Conservation (phyloP, 2,797 vertebrate species). For the Sebastes diaconus region DNA sequence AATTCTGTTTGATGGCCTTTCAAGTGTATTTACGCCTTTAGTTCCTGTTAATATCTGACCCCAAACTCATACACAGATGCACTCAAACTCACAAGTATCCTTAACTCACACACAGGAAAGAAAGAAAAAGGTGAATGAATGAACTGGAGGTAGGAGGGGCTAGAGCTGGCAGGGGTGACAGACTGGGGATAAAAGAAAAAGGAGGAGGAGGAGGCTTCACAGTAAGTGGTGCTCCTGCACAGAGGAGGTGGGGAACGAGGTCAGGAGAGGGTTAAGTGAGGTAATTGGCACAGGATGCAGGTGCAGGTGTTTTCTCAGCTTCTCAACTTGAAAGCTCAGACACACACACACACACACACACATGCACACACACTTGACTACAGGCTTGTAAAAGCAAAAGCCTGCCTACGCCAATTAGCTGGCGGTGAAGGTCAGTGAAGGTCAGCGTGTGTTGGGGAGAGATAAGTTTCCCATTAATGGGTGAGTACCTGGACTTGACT, state of each 20-base stretch:
- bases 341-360: neutral
- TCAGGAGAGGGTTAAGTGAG: slow-evolving; percentile 60
- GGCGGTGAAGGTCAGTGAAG: slow-evolving; percentile 71
- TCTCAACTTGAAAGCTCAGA: slow-evolving; percentile 51
- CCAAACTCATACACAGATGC: neutral
- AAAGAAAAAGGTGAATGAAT: slow-evolving; percentile 6
- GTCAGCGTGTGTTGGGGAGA: slow-evolving; percentile 69
- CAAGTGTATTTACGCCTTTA: neutral
- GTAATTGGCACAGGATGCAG: slow-evolving; percentile 69
- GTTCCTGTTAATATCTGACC: neutral
- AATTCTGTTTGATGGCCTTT: neutral
- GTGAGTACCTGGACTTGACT: slow-evolving; percentile 57
- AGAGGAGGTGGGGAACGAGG: slow-evolving; percentile 32
- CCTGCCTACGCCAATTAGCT: slow-evolving; percentile 74
- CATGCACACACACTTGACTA: slow-evolving; percentile 26
- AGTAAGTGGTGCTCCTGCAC: slow-evolving; percentile 44
- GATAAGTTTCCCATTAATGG: slow-evolving; percentile 78
- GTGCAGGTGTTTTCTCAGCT: slow-evolving; percentile 61
- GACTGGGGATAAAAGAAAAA: slow-evolving; percentile 28
- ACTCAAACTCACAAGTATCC: slow-evolving; percentile 20
- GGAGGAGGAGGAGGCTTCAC: slow-evolving; percentile 27
- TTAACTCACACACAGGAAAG: neutral
- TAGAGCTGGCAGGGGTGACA: slow-evolving; percentile 19
- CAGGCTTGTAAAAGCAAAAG: slow-evolving; percentile 60
- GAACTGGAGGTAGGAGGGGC: neutral